Conservation (phyloP, 2,888 invertebrate species). For the Cerceris rybyensis region DNA sequence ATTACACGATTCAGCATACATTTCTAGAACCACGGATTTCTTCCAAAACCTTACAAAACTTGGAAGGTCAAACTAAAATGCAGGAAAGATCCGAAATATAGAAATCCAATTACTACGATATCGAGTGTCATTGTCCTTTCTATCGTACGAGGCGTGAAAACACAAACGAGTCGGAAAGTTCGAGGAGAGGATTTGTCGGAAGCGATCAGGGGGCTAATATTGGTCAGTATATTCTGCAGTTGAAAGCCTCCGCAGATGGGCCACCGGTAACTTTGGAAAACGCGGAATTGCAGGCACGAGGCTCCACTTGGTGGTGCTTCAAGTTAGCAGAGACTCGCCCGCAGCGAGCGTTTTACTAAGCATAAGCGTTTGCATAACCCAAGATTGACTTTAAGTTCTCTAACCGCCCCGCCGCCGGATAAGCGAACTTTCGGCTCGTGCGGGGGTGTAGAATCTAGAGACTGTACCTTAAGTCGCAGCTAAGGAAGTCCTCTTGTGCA, state of each 20-base stretch:
- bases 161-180: not conserved
- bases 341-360: conserved; percentile 66
- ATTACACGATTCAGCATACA: too few species aligned
- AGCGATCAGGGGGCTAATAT: conserved; percentile 1
- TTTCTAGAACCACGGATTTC: too few species aligned
- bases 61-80: too few species aligned
- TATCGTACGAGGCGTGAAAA: not conserved
- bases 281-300: conserved; percentile 27
- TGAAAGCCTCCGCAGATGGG: conserved; percentile 25
- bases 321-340: conserved; percentile 61
- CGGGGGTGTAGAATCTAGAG: conserved; percentile 40
- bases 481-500: conserved; percentile 57
- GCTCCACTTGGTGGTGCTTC: conserved; percentile 30
- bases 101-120: too few species aligned
- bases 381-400: conserved; percentile 76
- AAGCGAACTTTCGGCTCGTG: conserved; percentile 53
- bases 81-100: too few species aligned
- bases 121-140: too few species aligned
- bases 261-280: conserved; percentile 52
- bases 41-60: too few species aligned
- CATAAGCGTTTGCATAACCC: conserved; percentile 76
- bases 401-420: conserved; percentile 54
- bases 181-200: not conserved
- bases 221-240: conserved; percentile 24
- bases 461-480: conserved; percentile 66